Conservation (phyloP, 2,888 invertebrate genomes). For the Eupeodes luniger region DNA sequence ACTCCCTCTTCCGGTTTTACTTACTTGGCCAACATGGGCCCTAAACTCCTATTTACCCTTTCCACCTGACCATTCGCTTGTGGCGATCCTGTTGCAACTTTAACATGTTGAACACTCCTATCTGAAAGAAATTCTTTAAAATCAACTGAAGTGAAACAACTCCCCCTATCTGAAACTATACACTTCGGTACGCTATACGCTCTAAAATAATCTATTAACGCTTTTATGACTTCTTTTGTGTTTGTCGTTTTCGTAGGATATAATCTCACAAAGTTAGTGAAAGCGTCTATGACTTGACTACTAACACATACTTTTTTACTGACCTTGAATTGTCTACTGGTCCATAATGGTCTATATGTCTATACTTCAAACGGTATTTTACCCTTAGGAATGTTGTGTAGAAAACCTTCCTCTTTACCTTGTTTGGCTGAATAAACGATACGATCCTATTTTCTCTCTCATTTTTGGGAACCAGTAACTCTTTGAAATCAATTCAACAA, state of each 20-base stretch:
- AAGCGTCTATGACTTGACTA: too few species aligned
- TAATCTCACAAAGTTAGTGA: not conserved
- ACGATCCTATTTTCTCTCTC: too few species aligned
- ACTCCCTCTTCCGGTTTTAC: slow-evolving; percentile 22
- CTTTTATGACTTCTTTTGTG: not conserved
- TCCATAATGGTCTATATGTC: too few species aligned
- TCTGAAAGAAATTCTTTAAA: slow-evolving; percentile 27
- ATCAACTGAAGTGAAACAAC: slow-evolving; percentile 22
- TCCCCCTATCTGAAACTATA: slow-evolving; percentile 42
- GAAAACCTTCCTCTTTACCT: too few species aligned
- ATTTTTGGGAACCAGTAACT: too few species aligned
- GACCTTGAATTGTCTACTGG: too few species aligned
- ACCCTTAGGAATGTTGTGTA: too few species aligned
- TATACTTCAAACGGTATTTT: too few species aligned
- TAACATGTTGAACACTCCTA: slow-evolving; percentile 15
- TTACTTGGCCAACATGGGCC: slow-evolving; percentile 33
- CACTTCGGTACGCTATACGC: slow-evolving; percentile 11
- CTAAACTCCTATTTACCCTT: not conserved
- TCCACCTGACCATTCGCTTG: not conserved
- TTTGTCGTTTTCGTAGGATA: not conserved
- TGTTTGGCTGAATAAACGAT: too few species aligned
- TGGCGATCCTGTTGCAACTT: slow-evolving; percentile 27
- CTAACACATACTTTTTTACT: too few species aligned
- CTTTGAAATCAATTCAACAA: too few species aligned
- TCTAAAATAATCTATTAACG: slow-evolving; percentile 32